These are phyloP conservation scores for Dasypus novemcinctus DNA, from an alignment of 2,113 vertebrate genomes.

Conservation along the genomic window DNA sequence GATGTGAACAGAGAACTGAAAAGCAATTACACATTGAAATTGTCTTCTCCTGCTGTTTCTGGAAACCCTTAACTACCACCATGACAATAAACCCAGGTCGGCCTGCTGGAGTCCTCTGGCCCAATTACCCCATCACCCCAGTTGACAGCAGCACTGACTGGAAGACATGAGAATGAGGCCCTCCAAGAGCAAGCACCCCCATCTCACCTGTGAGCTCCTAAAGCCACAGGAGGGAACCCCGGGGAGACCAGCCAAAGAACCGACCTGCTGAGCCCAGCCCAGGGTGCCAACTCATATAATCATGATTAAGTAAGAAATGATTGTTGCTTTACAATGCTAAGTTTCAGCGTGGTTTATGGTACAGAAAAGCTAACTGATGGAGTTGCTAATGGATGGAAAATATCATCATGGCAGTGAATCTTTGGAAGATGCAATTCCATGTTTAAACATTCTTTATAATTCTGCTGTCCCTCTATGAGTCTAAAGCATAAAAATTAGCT, in stretches of 20 bases:
- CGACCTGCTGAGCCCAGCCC: neutral
- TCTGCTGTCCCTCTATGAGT: neutral
- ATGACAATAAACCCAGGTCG: neutral
- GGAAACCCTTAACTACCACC: neutral
- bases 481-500: slow-evolving; percentile 44
- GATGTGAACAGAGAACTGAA: neutral
- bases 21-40: neutral
- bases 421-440: neutral
- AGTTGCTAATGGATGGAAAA: neutral
- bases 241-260: neutral
- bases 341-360: neutral
- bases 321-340: neutral
- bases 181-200: neutral
- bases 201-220: neutral
- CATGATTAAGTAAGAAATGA: neutral
- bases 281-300: neutral
- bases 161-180: neutral
- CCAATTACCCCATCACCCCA: neutral
- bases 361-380: neutral
- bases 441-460: slow-evolving; percentile 35
- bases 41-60: neutral
- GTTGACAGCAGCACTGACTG: neutral
- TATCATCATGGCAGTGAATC: neutral
- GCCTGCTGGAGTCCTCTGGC: neutral
- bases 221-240: neutral